A percentile compares a stretch with the other conserved stretches of the same genome.
Conservation (phyloP, 2,113 vertebrate species). For the Sciurus niger region DNA sequence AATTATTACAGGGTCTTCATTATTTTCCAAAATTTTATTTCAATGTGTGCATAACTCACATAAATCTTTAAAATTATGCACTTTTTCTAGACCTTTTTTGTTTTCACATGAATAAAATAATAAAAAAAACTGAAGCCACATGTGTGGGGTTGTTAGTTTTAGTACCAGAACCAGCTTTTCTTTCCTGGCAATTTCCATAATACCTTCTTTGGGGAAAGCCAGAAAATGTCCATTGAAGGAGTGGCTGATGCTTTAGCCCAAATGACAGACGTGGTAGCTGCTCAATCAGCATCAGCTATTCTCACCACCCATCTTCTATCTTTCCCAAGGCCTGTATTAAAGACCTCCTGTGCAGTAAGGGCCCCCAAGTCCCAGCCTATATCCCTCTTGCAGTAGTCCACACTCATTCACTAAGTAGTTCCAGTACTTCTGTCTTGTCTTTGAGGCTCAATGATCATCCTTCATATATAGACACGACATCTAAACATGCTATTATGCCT, state of each 20-base stretch:
- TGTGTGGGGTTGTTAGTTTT: background rate
- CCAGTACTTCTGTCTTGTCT: background rate
- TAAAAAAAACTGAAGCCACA: background rate
- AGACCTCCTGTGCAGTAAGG: background rate
- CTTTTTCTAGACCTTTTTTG: background rate
- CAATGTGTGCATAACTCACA: background rate
- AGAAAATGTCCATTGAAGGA: background rate
- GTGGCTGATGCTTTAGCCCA: background rate
- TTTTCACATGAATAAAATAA: background rate
- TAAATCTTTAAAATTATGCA: background rate
- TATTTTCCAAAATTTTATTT: constrained; percentile 13
- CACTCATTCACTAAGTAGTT: background rate
- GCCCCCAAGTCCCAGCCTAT: background rate
- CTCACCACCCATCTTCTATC: background rate
- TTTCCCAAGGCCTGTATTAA: background rate
- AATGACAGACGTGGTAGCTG: background rate
- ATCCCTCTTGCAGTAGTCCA: background rate
- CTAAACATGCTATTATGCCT: background rate
- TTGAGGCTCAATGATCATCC: background rate
- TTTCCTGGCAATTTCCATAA: background rate
- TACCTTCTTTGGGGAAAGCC: background rate
- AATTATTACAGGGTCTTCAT: background rate
- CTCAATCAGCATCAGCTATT: background rate
- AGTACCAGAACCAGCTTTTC: background rate
- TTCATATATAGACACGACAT: background rate